Evolutionary conservation across 2,888 invertebrate species (phyloP).

Genomic region (Trachelus stipa): DNA sequence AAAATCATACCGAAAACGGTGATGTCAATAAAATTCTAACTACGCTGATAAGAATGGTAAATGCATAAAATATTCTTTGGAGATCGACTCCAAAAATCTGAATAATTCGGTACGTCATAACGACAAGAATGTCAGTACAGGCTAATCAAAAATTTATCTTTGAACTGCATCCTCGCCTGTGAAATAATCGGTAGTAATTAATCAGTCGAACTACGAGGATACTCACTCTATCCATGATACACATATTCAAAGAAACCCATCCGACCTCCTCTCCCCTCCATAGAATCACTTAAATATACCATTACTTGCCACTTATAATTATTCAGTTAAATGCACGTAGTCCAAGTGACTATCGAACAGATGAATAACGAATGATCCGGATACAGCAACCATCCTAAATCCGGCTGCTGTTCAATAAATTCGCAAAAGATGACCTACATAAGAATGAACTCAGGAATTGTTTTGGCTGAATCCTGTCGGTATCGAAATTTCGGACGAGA

Average conservation of each 20-base stretch:
- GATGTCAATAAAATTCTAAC: not conserved
- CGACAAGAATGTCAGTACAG: not conserved
- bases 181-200: not conserved
- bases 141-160: not conserved
- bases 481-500: conserved; percentile 50
- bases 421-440: conserved; percentile 36
- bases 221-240: not conserved
- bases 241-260: not conserved
- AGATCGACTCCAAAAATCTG: not conserved
- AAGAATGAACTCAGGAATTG: conserved; percentile 47
- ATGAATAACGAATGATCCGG: not conserved
- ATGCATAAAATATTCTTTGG: not conserved
- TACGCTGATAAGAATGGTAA: not conserved
- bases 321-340: not conserved
- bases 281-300: too few species aligned
- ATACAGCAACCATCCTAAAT: not conserved
- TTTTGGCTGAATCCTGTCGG: conserved; percentile 45
- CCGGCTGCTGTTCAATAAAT: not conserved
- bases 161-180: not conserved
- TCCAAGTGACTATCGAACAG: not conserved
- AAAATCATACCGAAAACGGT: not conserved
- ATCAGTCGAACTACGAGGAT: not conserved
- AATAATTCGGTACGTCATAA: not conserved
- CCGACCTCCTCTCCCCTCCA: too few species aligned
- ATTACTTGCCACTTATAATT: not conserved